Evolutionary conservation across 2,797 vertebrate genomes (phyloP), one percentile per base, ranked within the genome.

Genomic region (Urocyon cinereoargenteus): DNA sequence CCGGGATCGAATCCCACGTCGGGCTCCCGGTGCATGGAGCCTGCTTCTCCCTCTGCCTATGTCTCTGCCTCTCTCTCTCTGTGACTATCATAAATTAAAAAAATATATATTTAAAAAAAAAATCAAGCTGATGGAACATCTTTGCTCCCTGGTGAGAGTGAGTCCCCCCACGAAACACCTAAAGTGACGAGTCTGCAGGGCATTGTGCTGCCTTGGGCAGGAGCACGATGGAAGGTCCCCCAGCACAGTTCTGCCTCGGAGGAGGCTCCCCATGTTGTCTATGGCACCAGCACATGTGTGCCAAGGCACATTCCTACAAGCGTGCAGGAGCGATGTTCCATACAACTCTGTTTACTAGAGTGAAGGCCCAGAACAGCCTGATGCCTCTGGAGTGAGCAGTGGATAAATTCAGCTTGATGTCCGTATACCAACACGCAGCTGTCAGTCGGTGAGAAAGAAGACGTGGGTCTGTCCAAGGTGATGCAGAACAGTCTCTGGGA

Each of bases 321-420:
- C 1, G 0, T n/a, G 55, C 62, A 3, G 66, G 28, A 34, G 83
- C 0, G 0, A 28, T 3, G 11, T 11, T 15, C 21, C n/a, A 1
- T 0, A 0, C 9, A 12, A 9, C 16, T 34, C 40, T 57, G 10
- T 28, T 72, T 18, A 31, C 81, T 16, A 14, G 3, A 5, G 53
- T 1, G 1, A 21, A 64, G 45, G 22, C 40, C 0, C 0, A 6
- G 26, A 49, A 31, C 1, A 11, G 75, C 13, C 24, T 53, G 3
- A 1, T 1, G 6, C 28, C 34, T 8, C 2, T 1, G 36, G 14
- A 49, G 40, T 14, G 14, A 77, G 13, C 68, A 15, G 34, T 5
- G 24, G 11, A 15, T 7, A 6, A 21, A 4, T 2, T 28, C 18
- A 57, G 26, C 61, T n/a, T 1, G 26, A 31, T 4, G 7, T 72